Base-by-base conservation (phyloP, 1,140 invertebrate genomes). In the Aphaenogaster ashmeadi region DNA sequence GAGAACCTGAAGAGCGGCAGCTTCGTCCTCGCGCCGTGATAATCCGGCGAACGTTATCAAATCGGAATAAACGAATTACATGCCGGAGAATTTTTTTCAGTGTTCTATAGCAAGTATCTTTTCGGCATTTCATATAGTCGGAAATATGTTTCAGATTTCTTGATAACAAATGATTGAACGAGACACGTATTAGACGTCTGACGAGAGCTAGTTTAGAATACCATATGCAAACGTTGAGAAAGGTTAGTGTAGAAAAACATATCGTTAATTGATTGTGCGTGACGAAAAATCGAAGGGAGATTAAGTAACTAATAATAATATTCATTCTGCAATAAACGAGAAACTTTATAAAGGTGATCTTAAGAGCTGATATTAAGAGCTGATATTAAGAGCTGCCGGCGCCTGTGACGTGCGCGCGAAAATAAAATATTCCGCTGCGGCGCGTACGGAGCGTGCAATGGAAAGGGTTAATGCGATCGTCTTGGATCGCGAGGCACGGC, bases 381-480 rank as follows among this genome's bases (percentile, higher is more conserved):
- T n/a, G 38, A 27, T 60, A 41, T 80, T 80, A 47, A 41, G 36
- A 67, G 62, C 33, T n/a, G 38, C 47, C 8, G 27, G 33, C 62
- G 62, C 44, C 3, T 8, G 33, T 67, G 77, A 67, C 18, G 44
- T 69, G 47, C 4, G n/a, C 62, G 36, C n/a, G 36, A 67, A 74
- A 83, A 74, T 60, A 60, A 83, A 83, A 60, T 27, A 36, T 38
- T 60, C 7, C 41, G 21, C 52, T n/a, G 18, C 69, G 21, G 27
- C 4, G 21, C 8, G 21, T 33, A 38, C 33, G 62, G 62, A 27
- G 36, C n/a, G 21, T 15, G 83, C 56, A 66, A 58, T 41, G 44
- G 38, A 72, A 72, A 79, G 79, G 13, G 54, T 58, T 81, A 52
- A 18, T 21, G 33, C 71, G 78, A 86, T 84, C 69, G 54, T 81